Evolutionary conservation across 2,888 invertebrate genomes (phyloP), one percentile per base, ranked within the genome.

Genomic region (Chaetoderma sp.): DNA sequence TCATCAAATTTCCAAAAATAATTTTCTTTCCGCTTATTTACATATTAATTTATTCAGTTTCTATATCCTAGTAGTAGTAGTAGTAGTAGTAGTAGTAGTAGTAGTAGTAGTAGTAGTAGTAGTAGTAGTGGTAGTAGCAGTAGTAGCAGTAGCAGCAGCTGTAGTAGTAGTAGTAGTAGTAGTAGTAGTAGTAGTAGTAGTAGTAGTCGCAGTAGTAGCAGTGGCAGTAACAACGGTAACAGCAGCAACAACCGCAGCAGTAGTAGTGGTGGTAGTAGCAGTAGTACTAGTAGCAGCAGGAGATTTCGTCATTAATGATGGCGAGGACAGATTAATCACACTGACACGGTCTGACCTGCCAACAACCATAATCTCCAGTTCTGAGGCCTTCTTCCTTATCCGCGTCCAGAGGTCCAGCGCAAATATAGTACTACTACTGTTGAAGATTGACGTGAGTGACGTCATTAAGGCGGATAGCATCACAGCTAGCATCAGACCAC

Each of bases 401-500:
- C 72, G 71, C 27, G 73, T 74, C 81, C 81, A 82, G 44, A 82
- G 73, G 60, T 82, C 82, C 73, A 82, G 75, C 16, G 82, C 82
- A 71, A 82, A 81, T 39, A 82, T 78, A 8, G 82, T 81, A 67
- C 77, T 74, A 57, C 76, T 76, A 56, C 78, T 78, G 76, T 82
- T 82, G 55, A 82, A 82, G 50, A 82, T 82, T 25, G 81, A 81
- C 28, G 82, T 82, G 58, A 82, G 70, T 4, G 82, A 82, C 25
- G 77, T 75, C 78, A 82, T 82, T 50, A 81, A 68, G 13, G 81
- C 82, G 18, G 78, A 73, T 60, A 82, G 65, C 80, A 82, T 81
- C 21, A 80, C 80, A 1, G 82, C 81, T 28, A 82, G 60, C 80
- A 82, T 80, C 71, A 81, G 45, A n/a, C 82, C 82, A n/a, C 80